Percentiles rank a stretch among this genome's conserved stretches.
phyloP scores from a whole-genome alignment of 2,888 invertebrate genomes.

The Himalopsyche tibetana region DNA sequence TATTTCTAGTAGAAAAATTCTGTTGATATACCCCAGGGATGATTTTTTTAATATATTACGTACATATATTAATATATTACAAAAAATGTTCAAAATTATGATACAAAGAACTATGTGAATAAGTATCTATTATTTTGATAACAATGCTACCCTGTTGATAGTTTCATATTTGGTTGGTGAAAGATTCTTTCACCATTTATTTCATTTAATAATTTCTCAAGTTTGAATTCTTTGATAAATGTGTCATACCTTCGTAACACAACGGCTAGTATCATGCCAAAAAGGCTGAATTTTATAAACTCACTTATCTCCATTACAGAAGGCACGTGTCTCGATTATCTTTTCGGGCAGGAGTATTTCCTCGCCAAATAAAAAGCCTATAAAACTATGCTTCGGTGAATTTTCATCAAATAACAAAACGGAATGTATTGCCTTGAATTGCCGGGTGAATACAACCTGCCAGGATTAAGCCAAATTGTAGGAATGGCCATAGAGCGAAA shows the following conservation, averaged over 20 bases:
- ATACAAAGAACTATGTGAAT: too few relatives aligned
- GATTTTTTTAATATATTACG: too few relatives aligned
- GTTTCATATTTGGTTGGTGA: not conserved
- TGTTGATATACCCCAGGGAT: too few relatives aligned
- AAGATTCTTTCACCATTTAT: not conserved
- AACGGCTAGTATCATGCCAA: not conserved
- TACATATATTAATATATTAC: too few relatives aligned
- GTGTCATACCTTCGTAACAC: not conserved
- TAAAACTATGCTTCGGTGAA: constrained; percentile 2
- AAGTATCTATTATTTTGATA: too few relatives aligned
- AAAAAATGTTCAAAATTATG: too few relatives aligned
- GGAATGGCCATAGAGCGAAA: not conserved
- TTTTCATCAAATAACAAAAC: constrained; percentile 19
- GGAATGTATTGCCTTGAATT: constrained; percentile 21
- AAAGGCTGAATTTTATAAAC: constrained; percentile 8
- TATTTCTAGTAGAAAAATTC: too few relatives aligned
- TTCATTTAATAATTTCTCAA: not conserved
- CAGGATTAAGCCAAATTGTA: not conserved
- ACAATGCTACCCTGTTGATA: too few relatives aligned
- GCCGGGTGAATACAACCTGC: not conserved
- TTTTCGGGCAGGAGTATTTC: not conserved
- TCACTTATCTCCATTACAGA: not conserved
- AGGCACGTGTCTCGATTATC: constrained; percentile 13
- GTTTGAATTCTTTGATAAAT: not conserved
- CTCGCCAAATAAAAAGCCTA: constrained; percentile 3